Conservation (phyloP, 2,888 invertebrate species). For the Mayetiola destructor region DNA sequence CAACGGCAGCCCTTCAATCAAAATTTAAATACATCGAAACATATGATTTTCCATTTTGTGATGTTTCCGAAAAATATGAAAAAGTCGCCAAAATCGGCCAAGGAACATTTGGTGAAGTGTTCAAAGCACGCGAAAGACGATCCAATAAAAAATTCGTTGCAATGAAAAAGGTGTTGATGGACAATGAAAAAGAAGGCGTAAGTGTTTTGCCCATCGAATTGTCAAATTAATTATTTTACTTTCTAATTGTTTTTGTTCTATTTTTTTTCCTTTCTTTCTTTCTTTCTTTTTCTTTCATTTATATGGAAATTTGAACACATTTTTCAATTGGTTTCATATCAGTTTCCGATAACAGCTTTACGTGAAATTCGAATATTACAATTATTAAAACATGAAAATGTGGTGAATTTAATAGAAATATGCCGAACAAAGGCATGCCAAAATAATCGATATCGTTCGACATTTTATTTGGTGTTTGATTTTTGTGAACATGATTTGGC, state of each 20-base stretch:
- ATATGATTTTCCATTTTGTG: constrained; percentile 43
- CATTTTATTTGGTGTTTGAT: constrained; percentile 72
- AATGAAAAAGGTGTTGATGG: constrained; percentile 98
- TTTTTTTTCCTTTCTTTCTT: no score
- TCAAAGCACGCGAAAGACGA: constrained; percentile 83
- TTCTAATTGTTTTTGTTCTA: no score
- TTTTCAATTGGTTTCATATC: no score
- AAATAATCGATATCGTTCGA: constrained; percentile 30
- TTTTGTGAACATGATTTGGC: constrained; percentile 98
- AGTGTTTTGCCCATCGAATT: no score
- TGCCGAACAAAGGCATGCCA: constrained; percentile 76
- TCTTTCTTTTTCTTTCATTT: no score
- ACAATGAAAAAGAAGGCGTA: constrained; percentile 70
- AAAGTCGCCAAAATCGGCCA: constrained; percentile 97
- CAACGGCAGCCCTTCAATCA: constrained; percentile 19
- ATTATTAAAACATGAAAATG: constrained; percentile 88
- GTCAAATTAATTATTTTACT: no score
- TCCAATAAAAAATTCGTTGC: constrained; percentile 78
- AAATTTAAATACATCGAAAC: constrained; percentile 36
- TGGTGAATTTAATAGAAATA: constrained; percentile 93
- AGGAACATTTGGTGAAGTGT: constrained; percentile 96
- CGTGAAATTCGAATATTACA: constrained; percentile 94
- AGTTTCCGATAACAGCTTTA: constrained; percentile 96
- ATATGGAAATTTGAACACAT: no score
- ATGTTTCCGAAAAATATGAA: constrained; percentile 87